A percentile compares a stretch with the other conserved stretches of the same genome.
phyloP scores from a whole-genome alignment of 2,888 invertebrate species.

The Ferrisia virgata region DNA sequence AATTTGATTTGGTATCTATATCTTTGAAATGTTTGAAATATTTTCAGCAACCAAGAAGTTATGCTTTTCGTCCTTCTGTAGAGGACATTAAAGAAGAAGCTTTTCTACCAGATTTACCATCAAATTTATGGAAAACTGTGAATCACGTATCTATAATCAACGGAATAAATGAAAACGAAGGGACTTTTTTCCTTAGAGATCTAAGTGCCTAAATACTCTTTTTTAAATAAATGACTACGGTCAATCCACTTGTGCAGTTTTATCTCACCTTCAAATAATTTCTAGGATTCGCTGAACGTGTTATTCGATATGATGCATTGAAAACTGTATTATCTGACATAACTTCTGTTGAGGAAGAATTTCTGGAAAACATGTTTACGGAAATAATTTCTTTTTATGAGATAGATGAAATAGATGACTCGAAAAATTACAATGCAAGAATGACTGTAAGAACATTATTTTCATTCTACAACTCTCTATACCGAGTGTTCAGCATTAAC shows the following conservation, averaged over 20 bases:
- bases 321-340: not conserved
- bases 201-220: no score
- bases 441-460: not conserved
- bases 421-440: not conserved
- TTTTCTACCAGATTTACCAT: not conserved
- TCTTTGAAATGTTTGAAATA: no score
- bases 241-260: not conserved
- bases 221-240: no score
- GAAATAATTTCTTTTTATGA: not conserved
- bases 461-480: no score
- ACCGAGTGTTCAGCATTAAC: no score
- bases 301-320: not conserved
- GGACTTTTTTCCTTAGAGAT: not conserved
- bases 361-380: not conserved
- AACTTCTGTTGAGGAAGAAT: not conserved
- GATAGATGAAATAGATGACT: not conserved
- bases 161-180: not conserved
- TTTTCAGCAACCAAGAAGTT: not conserved
- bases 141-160: not conserved
- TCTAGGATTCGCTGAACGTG: not conserved
- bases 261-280: not conserved
- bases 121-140: not conserved
- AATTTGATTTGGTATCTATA: no score
- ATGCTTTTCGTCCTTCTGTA: not conserved
- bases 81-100: not conserved